Evolutionary conservation across 2,888 invertebrate species (phyloP).

Genomic region (Mythimna lalbum): DNA sequence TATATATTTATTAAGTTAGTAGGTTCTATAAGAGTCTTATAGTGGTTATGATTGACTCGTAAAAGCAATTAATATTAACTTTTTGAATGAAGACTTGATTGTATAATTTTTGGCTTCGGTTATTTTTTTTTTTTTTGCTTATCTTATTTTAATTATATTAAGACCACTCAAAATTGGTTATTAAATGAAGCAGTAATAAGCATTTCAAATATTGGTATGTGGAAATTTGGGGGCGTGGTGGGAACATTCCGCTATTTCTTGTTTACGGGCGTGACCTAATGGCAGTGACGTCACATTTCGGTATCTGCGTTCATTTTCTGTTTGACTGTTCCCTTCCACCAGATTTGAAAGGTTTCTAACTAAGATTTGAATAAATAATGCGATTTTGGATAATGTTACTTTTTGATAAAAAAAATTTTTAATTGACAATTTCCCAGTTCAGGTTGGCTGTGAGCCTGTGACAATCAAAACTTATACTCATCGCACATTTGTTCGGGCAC

Average conservation of each 20-base stretch:
- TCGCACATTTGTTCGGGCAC: not conserved
- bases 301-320: too few species aligned
- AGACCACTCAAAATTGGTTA: not conserved
- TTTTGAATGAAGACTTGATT: not conserved
- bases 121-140: not conserved
- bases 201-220: too few species aligned
- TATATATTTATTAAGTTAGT: conserved; percentile 6
- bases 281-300: too few species aligned
- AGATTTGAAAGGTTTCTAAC: too few species aligned
- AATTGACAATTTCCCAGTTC: not conserved
- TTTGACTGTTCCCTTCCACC: too few species aligned
- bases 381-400: too few species aligned
- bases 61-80: not conserved
- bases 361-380: too few species aligned
- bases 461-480: not conserved
- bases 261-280: too few species aligned
- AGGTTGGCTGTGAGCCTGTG: not conserved
- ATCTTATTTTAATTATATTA: not conserved
- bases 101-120: not conserved
- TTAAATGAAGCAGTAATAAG: too few species aligned
- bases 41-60: not conserved
- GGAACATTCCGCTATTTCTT: too few species aligned
- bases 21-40: conserved; percentile 30
- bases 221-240: too few species aligned
- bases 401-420: too few species aligned